These are phyloP conservation scores for Pheosia tremula DNA, from an alignment of 2,888 invertebrate genomes.

Conservation along the genomic window DNA sequence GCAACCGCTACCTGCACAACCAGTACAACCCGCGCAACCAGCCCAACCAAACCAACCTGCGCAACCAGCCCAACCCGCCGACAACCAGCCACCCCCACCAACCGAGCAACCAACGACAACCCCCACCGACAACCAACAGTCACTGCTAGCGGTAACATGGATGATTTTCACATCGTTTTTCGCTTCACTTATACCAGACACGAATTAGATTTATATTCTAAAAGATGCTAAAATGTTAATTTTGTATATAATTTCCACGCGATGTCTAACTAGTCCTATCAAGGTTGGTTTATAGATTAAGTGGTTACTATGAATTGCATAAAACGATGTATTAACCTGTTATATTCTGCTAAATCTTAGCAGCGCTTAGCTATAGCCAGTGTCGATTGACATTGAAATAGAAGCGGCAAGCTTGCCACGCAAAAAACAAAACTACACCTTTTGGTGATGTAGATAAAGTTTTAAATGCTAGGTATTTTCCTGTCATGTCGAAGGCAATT, in stretches of 20 bases:
- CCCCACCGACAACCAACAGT: constrained; percentile 54
- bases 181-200: constrained; percentile 96
- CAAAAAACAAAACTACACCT: too few species aligned
- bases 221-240: not conserved
- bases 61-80: constrained; percentile 26
- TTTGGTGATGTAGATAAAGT: too few species aligned
- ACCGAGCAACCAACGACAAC: constrained; percentile 35
- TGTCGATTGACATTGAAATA: too few species aligned
- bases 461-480: too few species aligned
- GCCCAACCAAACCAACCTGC: constrained; percentile 11
- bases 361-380: too few species aligned
- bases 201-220: constrained; percentile 69
- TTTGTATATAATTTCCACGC: not conserved
- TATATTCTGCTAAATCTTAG: too few species aligned
- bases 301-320: too few species aligned
- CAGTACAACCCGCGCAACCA: constrained; percentile 20
- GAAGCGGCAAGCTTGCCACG: too few species aligned
- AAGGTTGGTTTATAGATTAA: not conserved
- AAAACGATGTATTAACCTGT: too few species aligned
- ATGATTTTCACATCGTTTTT: constrained; percentile 97
- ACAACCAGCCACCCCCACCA: constrained; percentile 25
- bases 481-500: too few species aligned
- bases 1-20: constrained; percentile 24
- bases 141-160: constrained; percentile 90
- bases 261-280: not conserved